These are phyloP conservation scores for Trematomus loennbergii DNA, from an alignment of 2,113 vertebrate genomes.

Conservation along the genomic window DNA sequence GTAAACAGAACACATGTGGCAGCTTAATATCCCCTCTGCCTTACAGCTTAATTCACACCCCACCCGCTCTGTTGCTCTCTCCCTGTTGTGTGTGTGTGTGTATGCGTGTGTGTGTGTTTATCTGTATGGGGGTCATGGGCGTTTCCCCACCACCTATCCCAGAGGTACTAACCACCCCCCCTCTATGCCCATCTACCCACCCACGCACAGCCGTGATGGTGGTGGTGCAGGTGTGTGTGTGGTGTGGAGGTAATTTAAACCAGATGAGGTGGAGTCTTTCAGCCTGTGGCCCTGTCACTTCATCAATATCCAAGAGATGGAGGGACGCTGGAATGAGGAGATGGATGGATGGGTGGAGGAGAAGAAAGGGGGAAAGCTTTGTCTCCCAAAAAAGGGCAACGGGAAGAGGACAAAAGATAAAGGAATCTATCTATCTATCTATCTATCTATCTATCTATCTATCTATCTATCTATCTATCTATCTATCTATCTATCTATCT, in stretches of 20 bases:
- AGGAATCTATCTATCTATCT: constrained; percentile 23
- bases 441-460: constrained; percentile 13
- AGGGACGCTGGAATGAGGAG: constrained; percentile 67
- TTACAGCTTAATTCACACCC: constrained; percentile 83
- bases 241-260: constrained; percentile 76
- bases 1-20: constrained; percentile 84
- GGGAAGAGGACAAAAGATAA: constrained; percentile 36
- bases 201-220: constrained; percentile 54
- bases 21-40: constrained; percentile 81
- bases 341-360: constrained; percentile 43
- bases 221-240: constrained; percentile 80
- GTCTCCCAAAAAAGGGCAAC: background rate
- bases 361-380: constrained; percentile 22
- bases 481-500: background rate
- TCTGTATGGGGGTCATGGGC: constrained; percentile 74
- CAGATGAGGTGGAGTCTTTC: constrained; percentile 76
- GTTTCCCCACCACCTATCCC: constrained; percentile 71
- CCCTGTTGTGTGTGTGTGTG: constrained; percentile 70
- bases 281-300: constrained; percentile 77
- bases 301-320: constrained; percentile 67
- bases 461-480: constrained; percentile 22
- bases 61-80: constrained; percentile 80
- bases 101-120: constrained; percentile 50
- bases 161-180: constrained; percentile 52
- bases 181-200: constrained; percentile 19